Conservation (phyloP, 2,888 invertebrate species). For the Nomada ruficornis region DNA sequence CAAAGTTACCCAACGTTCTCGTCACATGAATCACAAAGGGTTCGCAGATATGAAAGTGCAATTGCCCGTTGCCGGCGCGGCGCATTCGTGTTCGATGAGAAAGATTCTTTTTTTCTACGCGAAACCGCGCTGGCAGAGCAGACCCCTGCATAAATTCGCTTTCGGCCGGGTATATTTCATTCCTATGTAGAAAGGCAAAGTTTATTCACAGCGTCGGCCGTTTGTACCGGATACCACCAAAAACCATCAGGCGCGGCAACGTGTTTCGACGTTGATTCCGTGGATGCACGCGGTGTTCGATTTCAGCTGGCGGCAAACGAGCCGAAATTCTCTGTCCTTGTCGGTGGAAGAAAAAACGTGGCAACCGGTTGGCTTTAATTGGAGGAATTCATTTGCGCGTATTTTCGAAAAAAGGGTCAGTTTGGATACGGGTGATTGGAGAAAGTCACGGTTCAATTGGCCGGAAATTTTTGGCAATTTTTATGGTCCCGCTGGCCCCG, state of each 20-base stretch:
- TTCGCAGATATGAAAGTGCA: slow-evolving; percentile 60
- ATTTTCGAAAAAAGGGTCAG: background rate
- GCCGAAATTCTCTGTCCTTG: background rate
- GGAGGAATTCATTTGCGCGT: background rate
- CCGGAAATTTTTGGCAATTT: background rate
- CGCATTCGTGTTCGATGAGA: slow-evolving; percentile 40
- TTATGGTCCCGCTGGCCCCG: too few relatives aligned
- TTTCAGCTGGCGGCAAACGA: background rate
- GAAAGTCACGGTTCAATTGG: background rate
- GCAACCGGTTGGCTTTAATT: background rate
- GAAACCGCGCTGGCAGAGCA: slow-evolving; percentile 9
- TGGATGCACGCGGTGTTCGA: background rate
- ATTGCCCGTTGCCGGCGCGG: slow-evolving; percentile 49
- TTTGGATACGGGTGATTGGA: background rate
- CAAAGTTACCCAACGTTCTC: slow-evolving; percentile 38
- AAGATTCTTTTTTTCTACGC: background rate
- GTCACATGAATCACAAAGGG: slow-evolving; percentile 62
- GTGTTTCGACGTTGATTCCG: background rate
- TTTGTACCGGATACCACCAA: background rate
- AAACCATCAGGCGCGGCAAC: background rate
- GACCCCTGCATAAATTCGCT: slow-evolving; percentile 36
- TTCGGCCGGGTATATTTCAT: slow-evolving; percentile 27
- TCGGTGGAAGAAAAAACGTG: background rate
- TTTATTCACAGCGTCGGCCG: slow-evolving; percentile 29
- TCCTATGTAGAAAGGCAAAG: slow-evolving; percentile 11